Base-by-base conservation (phyloP, 2,113 vertebrate genomes). In the Fregetta grallaria region DNA sequence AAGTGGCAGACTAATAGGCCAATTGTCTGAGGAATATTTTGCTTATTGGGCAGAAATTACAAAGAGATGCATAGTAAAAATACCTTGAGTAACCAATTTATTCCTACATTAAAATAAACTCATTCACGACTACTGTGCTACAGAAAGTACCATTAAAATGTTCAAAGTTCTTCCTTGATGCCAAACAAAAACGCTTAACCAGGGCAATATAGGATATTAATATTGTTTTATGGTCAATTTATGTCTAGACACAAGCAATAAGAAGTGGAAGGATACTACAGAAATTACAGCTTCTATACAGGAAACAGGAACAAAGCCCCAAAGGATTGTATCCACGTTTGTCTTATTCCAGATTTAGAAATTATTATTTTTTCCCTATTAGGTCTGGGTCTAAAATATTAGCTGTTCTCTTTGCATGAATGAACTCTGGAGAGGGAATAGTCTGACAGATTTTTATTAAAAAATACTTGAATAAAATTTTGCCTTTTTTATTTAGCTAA, bases 1-100 rank as follows among this genome's bases (percentile, higher is more conserved):
- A 96, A 86, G 50, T 80, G 87, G 86, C 65, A 89, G 83, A 58
- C 91, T 96, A 90, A 96, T 55, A 86, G 74, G 82, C 59, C 83
- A 91, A 85, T 95, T 96, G 93, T 94, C 88, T 80, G 40, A 95
- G 83, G 76, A 94, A 90, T 94, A 73, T 96, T 94, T 92, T 90
- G 72, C 93, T 97, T 94, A 94, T 92, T 96, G 92, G 92, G 86
- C 91, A 96, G 74, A 96, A 95, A 96, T 89, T 90, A 81, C 47
- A 87, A 80, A 81, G 76, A 85, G 45, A 52, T 78, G 76, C 50
- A 44, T 88, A 88, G 68, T 88, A 96, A 97, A 93, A 97, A 97
- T 94, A 61, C 38, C 40, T 78, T 81, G 68, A 87, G 49, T 78
- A 86, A 71, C 86, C 93, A 82, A 40, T 95, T 93, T 97, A 94